These are phyloP conservation scores for Drosophila carrolli DNA, from an alignment of 1,140 invertebrate genomes.

Conservation along the genomic window DNA sequence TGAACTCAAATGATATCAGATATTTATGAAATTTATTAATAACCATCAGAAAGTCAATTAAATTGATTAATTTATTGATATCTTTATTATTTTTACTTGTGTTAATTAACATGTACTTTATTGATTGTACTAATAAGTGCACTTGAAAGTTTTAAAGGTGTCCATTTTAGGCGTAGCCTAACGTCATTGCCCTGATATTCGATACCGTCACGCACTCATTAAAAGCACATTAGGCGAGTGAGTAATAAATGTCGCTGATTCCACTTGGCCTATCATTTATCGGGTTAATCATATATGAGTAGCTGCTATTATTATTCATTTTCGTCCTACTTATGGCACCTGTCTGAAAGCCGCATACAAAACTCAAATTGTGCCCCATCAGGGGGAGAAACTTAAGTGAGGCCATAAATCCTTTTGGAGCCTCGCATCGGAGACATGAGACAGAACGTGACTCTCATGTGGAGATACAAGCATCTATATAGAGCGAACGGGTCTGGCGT, in stretches of 20 bases:
- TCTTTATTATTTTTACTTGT: neutral
- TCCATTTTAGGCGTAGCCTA: conserved; percentile 2
- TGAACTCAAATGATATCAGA: too few relatives aligned
- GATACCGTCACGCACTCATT: conserved; percentile 34
- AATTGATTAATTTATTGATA: neutral
- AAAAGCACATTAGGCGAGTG: conserved; percentile 28
- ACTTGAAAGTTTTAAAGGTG: neutral
- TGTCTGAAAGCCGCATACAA: conserved; percentile 24
- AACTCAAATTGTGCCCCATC: conserved; percentile 29
- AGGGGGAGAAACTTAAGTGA: conserved; percentile 26
- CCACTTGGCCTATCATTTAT: conserved; percentile 42
- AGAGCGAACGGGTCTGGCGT: neutral
- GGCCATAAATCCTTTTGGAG: conserved; percentile 42
- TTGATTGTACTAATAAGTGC: neutral
- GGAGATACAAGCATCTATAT: conserved; percentile 4
- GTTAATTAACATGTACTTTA: neutral
- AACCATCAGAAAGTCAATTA: too few relatives aligned
- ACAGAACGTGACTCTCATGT: conserved; percentile 35
- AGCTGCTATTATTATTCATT: conserved; percentile 46
- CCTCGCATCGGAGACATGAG: conserved; percentile 29
- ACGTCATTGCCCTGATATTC: conserved; percentile 1
- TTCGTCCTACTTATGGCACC: conserved; percentile 41
- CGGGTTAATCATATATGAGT: conserved; percentile 45
- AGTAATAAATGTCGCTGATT: conserved; percentile 26
- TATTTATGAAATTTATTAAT: too few relatives aligned